Evolutionary conservation across 2,113 vertebrate species (phyloP).

Genomic region (Galemys pyrenaicus): DNA sequence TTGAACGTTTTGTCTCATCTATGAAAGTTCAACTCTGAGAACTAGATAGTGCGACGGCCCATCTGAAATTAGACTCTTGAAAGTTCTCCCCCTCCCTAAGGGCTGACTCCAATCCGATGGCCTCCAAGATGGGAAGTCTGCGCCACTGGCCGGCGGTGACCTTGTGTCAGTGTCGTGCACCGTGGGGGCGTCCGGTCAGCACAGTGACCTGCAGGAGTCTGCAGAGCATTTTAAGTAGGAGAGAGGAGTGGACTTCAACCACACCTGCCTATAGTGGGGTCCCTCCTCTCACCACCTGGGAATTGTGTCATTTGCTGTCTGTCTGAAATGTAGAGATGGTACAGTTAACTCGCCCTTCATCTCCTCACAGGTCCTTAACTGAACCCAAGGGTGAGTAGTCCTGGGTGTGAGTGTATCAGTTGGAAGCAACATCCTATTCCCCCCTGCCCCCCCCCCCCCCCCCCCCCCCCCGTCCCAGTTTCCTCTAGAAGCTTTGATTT

Average conservation of each 20-base stretch:
- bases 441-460: rapidly evolving
- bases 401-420: background rate
- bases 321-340: background rate
- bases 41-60: background rate
- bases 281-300: background rate
- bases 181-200: background rate
- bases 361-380: background rate
- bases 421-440: background rate
- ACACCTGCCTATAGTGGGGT: background rate
- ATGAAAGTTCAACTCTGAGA: background rate
- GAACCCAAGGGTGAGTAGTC: background rate
- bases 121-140: background rate
- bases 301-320: background rate
- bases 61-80: background rate
- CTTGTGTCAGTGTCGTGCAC: rapidly evolving
- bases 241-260: background rate
- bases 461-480: too few species aligned
- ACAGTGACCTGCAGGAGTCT: background rate
- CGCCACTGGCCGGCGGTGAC: background rate
- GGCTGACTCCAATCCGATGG: background rate
- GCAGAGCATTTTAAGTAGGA: background rate
- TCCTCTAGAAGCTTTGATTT: background rate
- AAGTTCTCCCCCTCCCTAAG: background rate
- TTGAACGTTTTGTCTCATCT: background rate
- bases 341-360: background rate